Percentiles rank a stretch among this genome's conserved stretches.
phyloP scores from a whole-genome alignment of 2,797 vertebrate genomes.

The Peromyscus nudipes region DNA sequence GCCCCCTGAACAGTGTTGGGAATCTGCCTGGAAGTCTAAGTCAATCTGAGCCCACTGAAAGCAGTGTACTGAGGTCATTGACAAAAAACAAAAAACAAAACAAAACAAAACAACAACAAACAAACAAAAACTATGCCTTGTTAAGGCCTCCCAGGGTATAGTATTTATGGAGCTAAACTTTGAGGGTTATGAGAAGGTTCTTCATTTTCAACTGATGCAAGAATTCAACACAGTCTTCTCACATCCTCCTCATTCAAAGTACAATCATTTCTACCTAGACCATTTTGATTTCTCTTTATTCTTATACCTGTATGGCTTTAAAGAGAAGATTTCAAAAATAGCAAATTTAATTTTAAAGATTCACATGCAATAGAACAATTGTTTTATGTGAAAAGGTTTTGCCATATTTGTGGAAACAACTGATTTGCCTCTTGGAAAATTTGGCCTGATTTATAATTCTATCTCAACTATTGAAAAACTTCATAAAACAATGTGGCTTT shows the following conservation, averaged over 20 bases:
- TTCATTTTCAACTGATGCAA: neutral
- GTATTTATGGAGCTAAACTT: neutral
- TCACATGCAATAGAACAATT: neutral
- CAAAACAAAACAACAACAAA: too few relatives aligned
- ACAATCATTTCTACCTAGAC: neutral
- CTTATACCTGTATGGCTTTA: neutral
- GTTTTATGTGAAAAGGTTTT: slow-evolving; percentile 44
- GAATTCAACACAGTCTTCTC: neutral
- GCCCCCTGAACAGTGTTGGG: neutral
- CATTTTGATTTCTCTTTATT: neutral
- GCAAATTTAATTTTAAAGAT: neutral
- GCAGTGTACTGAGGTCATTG: neutral
- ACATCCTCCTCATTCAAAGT: neutral
- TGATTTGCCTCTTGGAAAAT: slow-evolving; percentile 27
- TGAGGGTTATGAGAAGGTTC: neutral
- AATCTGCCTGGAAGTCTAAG: too few relatives aligned
- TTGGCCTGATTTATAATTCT: neutral
- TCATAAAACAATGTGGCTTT: neutral
- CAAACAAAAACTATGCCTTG: neutral
- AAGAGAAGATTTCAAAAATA: neutral
- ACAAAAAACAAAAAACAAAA: neutral
- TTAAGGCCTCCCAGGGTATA: neutral
- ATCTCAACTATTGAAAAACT: neutral
- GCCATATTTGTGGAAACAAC: slow-evolving; percentile 25
- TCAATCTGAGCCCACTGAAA: neutral